phyloP scores from a whole-genome alignment of 2,888 invertebrate species.

The Eupithecia insigniata region DNA sequence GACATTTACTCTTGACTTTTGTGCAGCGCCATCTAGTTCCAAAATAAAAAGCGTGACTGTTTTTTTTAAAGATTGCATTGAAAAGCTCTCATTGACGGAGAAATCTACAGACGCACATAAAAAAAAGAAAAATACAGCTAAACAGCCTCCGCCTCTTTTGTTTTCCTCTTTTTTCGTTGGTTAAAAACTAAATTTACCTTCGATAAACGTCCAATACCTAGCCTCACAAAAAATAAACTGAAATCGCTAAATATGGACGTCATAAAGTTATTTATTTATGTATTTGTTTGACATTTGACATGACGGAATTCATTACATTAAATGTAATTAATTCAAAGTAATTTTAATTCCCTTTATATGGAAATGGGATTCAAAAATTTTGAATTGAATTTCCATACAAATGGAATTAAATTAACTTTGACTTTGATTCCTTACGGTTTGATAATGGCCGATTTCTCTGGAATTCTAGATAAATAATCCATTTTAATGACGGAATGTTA shows the following conservation, averaged over 20 bases:
- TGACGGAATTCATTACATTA: neutral
- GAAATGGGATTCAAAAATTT: no score
- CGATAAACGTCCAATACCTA: neutral
- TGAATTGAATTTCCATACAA: constrained; percentile 5
- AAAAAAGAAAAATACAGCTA: no score
- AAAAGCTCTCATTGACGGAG: no score
- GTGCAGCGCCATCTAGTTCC: no score
- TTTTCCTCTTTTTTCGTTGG: no score
- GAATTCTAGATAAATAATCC: constrained; percentile 1
- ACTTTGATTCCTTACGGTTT: neutral
- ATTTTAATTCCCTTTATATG: no score
- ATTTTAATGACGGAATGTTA: neutral
- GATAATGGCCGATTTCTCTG: constrained; percentile 1
- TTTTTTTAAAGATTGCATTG: no score
- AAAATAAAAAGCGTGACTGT: no score
- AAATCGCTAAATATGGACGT: neutral
- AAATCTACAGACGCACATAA: no score
- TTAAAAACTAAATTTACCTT: neutral
- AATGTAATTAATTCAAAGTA: no score
- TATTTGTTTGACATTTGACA: constrained; percentile 4
- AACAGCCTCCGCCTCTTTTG: no score
- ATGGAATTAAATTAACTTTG: neutral
- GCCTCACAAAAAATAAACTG: neutral
- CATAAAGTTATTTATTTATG: constrained; percentile 2
- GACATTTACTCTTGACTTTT: no score